Conservation (phyloP, 2,113 vertebrate genomes). For the Illadopsis cleaveri region DNA sequence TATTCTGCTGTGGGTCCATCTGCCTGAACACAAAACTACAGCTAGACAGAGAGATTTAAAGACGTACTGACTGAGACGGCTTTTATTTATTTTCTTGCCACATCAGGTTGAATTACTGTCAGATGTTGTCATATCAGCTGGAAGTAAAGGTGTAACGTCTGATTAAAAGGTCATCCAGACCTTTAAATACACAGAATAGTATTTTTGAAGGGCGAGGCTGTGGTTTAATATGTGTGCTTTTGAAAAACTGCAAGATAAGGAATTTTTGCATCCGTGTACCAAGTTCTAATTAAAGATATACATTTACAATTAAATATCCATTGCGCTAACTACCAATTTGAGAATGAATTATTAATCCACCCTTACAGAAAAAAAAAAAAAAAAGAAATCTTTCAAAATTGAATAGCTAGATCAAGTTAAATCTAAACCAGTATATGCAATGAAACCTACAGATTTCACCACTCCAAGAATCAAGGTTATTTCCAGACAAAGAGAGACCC, state of each 20-base stretch:
- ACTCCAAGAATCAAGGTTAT: neutral
- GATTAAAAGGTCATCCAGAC: constrained; percentile 65
- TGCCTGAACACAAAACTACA: constrained; percentile 4
- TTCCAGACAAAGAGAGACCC: neutral
- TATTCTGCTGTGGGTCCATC: neutral
- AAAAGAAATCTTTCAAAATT: neutral
- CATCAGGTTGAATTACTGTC: constrained; percentile 33
- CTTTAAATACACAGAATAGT: constrained; percentile 35
- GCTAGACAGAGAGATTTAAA: constrained; percentile 28
- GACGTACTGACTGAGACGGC: neutral
- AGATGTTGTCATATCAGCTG: constrained; percentile 19
- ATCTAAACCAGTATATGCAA: neutral
- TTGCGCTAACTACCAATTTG: neutral
- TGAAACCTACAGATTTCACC: constrained; percentile 18
- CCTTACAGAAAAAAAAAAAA: neutral
- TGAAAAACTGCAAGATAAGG: neutral
- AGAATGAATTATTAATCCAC: constrained; percentile 8
- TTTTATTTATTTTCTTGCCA: constrained; percentile 50
- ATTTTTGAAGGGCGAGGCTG: constrained; percentile 40
- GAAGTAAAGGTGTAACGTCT: constrained; percentile 46
- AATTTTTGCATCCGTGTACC: neutral
- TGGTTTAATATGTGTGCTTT: neutral
- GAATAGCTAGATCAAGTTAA: neutral
- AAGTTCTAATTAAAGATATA: constrained; percentile 29
- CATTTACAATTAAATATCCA: constrained; percentile 25